Conservation (phyloP, 2,888 invertebrate species). For the Chrysomela aeneicollis region DNA sequence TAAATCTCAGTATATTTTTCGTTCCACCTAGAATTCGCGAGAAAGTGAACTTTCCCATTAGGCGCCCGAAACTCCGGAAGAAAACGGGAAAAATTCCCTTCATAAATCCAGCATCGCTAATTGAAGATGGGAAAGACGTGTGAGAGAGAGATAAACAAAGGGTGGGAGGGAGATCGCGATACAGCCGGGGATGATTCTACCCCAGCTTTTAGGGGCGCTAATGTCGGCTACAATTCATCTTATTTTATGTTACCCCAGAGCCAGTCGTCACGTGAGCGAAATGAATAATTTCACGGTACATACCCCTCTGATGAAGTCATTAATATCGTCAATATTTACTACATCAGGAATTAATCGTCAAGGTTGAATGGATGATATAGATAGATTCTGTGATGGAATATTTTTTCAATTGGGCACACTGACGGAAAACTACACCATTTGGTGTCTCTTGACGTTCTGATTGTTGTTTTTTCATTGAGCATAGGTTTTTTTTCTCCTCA, state of each 20-base stretch:
- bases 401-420: too few species aligned
- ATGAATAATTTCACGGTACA: constrained; percentile 26
- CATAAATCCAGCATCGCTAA: constrained; percentile 2
- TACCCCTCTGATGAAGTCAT: constrained; percentile 21
- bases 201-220: constrained; percentile 21
- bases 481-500: too few species aligned
- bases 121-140: neutral
- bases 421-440: too few species aligned
- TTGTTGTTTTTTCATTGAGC: too few species aligned
- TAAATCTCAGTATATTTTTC: too few species aligned
- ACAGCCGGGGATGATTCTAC: neutral
- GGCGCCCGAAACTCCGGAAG: neutral
- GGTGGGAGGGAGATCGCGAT: neutral
- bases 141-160: neutral
- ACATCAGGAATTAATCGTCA: too few species aligned
- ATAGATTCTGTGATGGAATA: too few species aligned
- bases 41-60: neutral
- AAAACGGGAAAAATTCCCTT: neutral
- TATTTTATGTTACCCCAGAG: constrained; percentile 24
- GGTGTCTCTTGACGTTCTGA: too few species aligned
- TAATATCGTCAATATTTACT: constrained; percentile 3
- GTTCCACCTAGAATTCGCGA: too few species aligned
- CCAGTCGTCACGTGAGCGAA: constrained; percentile 23
- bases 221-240: constrained; percentile 22
- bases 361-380: too few species aligned